Evolutionary conservation across 1,140 invertebrate species (phyloP), one percentile per base, ranked within the genome.

Genomic region (Nasonia giraulti): DNA sequence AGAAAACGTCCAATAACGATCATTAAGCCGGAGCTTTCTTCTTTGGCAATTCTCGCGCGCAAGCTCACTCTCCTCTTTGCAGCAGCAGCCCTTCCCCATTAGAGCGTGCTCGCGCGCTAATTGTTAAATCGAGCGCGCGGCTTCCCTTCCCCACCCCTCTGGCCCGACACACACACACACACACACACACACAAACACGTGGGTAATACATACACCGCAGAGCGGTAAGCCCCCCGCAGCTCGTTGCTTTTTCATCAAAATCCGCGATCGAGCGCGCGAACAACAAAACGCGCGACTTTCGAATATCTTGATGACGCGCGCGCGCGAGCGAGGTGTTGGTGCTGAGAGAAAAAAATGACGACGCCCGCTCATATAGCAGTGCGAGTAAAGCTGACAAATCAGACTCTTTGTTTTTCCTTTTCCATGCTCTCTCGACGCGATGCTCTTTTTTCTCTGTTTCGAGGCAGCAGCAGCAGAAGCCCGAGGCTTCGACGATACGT

Each of bases 401-500:
- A 74, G 73, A 74, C 40, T 76, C n/a, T 71, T 71, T 71, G 74
- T 47, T 47, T 76, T 47, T 76, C 73, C 40, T 47, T 76, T 47
- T 76, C 44, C 10, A 10, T 71, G 11, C 7, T 8, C 40, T 66
- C 77, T 37, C 33, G 12, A 17, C 27, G 11, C 50, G 66, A 31
- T 11, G 40, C 20, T 55, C 37, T 76, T n/a, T 44, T 40, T 31
- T n/a, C 40, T 31, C 23, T 73, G 40, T 68, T 66, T 83, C 80
- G 82, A 73, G 84, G 75, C 5, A 27, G 33, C 33, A 27, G 33
- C 33, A 37, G 33, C 82, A 62, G 55, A 17, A 62, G 55, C 86
- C 85, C 74, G 74, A 77, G 84, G 84, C 83, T 83, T 82, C 81
- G 88, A 84, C 89, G 89, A 90, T 88, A 88, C 89, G 86, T 87